Percentiles rank a stretch among this genome's conserved stretches.
Evolutionary conservation across 2,888 invertebrate genomes (phyloP).

Genomic region (Hoplodrina ambigua): DNA sequence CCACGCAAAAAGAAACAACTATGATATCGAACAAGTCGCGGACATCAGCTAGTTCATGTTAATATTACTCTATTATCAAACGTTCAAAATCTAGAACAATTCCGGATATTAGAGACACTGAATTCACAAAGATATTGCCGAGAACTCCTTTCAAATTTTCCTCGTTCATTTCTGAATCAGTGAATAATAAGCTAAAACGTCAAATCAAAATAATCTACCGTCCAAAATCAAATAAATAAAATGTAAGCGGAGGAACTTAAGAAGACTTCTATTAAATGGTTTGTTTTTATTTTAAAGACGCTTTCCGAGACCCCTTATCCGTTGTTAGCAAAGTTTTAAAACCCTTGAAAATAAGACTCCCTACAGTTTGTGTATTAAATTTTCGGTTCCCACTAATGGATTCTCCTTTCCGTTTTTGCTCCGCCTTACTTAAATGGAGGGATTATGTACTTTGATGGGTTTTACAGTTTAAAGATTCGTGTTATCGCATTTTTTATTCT

Average conservation of each 20-base stretch:
- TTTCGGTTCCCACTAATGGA: constrained; percentile 39
- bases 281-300: constrained; percentile 40
- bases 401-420: constrained; percentile 26
- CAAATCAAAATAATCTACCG: constrained; percentile 39
- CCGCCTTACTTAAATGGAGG: constrained; percentile 27
- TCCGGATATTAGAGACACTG: not conserved
- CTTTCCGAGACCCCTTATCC: constrained; percentile 1
- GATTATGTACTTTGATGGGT: constrained; percentile 35
- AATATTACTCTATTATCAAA: not conserved
- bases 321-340: constrained; percentile 47
- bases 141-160: constrained; percentile 4
- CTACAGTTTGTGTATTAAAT: constrained; percentile 44
- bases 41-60: too few relatives aligned
- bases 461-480: constrained; percentile 27
- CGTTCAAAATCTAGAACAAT: not conserved
- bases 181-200: constrained; percentile 35
- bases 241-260: constrained; percentile 32
- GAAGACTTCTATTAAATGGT: constrained; percentile 30
- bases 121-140: not conserved
- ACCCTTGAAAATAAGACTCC: constrained; percentile 31
- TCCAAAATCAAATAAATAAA: constrained; percentile 28
- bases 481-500: constrained; percentile 12
- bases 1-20: too few relatives aligned
- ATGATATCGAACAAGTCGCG: too few relatives aligned
- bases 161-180: constrained; percentile 33